phyloP scores from a whole-genome alignment of 2,113 vertebrate species.

The Caloenas nicobarica region DNA sequence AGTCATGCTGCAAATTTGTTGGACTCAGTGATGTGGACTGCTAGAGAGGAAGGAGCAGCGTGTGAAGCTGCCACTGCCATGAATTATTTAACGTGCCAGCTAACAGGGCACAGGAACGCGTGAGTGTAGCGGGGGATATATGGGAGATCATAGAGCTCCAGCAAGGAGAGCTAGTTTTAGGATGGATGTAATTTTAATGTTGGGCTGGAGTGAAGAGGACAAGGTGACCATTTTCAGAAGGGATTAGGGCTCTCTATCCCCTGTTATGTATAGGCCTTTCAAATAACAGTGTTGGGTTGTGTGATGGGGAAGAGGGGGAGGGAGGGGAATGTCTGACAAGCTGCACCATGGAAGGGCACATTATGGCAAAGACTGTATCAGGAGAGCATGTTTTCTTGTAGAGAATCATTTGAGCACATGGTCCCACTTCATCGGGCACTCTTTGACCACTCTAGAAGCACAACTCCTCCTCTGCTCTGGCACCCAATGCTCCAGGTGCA shows the following conservation, averaged over 20 bases:
- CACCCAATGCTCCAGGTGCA: background rate
- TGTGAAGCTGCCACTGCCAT: background rate
- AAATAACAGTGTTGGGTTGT: background rate
- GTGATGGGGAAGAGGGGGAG: background rate
- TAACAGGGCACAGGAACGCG: background rate
- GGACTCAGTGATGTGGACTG: slow-evolving; percentile 15
- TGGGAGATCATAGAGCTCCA: background rate
- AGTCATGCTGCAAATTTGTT: slow-evolving; percentile 46
- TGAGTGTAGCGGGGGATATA: background rate
- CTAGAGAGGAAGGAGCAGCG: background rate
- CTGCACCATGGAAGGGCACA: background rate
- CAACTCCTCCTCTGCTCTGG: background rate
- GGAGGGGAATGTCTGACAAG: background rate
- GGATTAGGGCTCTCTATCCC: background rate
- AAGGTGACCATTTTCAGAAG: background rate
- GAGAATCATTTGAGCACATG: background rate
- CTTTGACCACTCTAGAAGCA: background rate
- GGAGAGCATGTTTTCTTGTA: background rate
- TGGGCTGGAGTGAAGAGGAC: background rate
- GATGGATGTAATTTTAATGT: background rate
- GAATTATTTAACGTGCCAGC: background rate
- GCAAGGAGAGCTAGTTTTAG: background rate
- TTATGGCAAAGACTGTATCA: background rate
- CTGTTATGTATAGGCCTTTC: background rate
- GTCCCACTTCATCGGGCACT: background rate